Conservation (phyloP, 2,113 vertebrate genomes). For the Uria aalge region DNA sequence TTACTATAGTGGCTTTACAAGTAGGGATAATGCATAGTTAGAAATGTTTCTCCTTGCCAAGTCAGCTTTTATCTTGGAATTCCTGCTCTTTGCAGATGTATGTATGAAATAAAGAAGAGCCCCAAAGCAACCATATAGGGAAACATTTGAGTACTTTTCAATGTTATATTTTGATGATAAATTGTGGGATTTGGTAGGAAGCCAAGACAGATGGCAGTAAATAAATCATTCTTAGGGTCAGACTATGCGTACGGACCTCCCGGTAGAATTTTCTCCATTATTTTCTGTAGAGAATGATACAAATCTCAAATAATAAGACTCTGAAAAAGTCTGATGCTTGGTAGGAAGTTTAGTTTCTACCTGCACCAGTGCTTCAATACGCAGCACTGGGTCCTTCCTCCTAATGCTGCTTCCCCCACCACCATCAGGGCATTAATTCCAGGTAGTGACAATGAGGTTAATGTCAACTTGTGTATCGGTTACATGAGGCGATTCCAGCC, state of each 20-base stretch:
- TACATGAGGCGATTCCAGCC: neutral
- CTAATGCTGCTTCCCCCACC: neutral
- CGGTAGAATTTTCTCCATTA: neutral
- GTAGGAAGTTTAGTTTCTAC: neutral
- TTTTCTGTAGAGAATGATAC: neutral
- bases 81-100: neutral
- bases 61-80: constrained; percentile 1
- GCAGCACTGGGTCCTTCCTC: neutral
- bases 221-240: neutral
- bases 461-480: too few species aligned
- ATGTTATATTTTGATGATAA: neutral
- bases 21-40: neutral
- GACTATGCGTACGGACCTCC: neutral
- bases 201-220: neutral
- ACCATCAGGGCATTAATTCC: neutral
- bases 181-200: neutral
- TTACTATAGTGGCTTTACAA: neutral
- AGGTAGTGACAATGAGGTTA: accelerated
- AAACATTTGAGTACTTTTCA: neutral
- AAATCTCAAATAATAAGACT: neutral
- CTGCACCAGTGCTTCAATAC: neutral
- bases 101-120: neutral
- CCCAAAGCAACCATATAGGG: neutral
- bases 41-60: neutral
- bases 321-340: neutral